Base-by-base conservation (phyloP, 2,113 vertebrate species). In the Melierax canorus region DNA sequence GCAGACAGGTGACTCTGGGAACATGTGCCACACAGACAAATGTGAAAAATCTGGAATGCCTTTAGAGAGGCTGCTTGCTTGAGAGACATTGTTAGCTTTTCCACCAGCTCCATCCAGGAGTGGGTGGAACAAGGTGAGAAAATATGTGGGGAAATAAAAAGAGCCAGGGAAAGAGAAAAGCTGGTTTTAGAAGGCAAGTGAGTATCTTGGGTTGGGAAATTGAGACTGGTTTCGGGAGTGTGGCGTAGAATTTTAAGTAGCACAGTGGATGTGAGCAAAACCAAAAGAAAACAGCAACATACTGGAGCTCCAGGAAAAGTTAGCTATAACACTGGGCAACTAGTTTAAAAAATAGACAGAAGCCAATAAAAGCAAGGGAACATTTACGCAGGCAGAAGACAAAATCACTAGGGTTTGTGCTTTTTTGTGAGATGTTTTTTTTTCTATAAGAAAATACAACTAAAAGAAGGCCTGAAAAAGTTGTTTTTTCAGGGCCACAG, bases 121-220 rank as follows among this genome's bases (percentile, higher is more conserved):
- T 94, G 84, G 91, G 84, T 95, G 87, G 92, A 90, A 90, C 23
- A 76, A 90, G 81, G 84, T 92, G 92, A 91, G 81, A 96, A 95
- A 95, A 92, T 88, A 89, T 19, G 66, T 90, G 92, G 87, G 69
- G 71, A 92, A 95, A 96, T 95, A 88, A 92, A 96, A 91, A 91
- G 74, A 91, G 48, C 38, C 71, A 90, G 55, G 62, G 38, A 76
- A 94, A 92, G 38, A 62, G 85, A 74, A 76, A 91, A 22, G 9
- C 32, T 72, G 71, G 50, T 73, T 91, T 94, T 88, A 86, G 80
- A 88, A 94, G 77, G 60, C 66, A 63, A 91, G 60, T 17, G 22
- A 78, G 66, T 72, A 32, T 81, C 92, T 89, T 80, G 45, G 66
- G 36, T 75, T 90, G 59, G 91, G 81, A 95, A 96, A 91, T 85